These are phyloP conservation scores for Laticauda laticaudata DNA, from an alignment of 2,113 vertebrate species.

Conservation along the genomic window DNA sequence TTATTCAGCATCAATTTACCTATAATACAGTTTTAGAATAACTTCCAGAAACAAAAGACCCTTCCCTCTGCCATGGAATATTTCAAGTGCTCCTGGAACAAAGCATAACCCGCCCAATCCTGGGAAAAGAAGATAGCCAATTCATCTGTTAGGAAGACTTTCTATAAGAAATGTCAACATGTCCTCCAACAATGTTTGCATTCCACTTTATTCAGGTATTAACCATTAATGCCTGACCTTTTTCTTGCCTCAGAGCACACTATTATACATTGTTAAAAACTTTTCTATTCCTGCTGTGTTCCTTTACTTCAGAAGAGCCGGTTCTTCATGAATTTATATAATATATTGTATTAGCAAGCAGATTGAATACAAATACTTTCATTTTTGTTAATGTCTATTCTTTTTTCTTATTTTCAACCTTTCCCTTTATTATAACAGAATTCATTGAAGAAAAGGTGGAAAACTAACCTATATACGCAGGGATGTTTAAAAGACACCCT, in stretches of 20 bases:
- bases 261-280: background rate
- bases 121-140: background rate
- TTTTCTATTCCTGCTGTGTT: background rate
- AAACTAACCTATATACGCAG: background rate
- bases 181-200: background rate
- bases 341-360: background rate
- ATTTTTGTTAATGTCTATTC: background rate
- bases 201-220: background rate
- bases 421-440: background rate
- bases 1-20: background rate
- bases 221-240: background rate
- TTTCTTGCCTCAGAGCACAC: background rate
- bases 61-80: background rate
- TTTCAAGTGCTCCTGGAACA: background rate
- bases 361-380: background rate
- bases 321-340: background rate
- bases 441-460: background rate
- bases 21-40: background rate
- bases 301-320: background rate
- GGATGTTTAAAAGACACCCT: background rate
- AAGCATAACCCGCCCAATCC: background rate
- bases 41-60: background rate
- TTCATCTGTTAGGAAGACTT: background rate
- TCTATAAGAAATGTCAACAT: background rate
- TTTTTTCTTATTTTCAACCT: background rate